A percentile compares a stretch with the other conserved stretches of the same genome.
phyloP scores from a whole-genome alignment of 2,888 invertebrate genomes.

The Neoitamus cyanurus region DNA sequence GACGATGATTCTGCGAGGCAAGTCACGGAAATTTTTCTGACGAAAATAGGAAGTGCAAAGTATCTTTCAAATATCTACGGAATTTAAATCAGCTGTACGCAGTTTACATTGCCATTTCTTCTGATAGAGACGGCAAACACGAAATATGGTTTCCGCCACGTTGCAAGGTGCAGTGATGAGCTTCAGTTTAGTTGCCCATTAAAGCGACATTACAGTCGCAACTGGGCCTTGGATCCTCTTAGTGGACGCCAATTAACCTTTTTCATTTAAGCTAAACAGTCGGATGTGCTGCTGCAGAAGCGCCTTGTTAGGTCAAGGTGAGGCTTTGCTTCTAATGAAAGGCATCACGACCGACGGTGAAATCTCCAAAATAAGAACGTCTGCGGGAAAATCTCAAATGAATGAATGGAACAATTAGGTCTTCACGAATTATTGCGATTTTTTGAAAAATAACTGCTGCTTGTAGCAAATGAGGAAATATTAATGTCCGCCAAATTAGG shows the following conservation, averaged over 20 bases:
- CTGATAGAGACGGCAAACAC: background rate
- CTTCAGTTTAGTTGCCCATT: background rate
- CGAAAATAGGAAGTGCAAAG: background rate
- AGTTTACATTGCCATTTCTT: background rate
- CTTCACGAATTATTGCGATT: constrained; percentile 19
- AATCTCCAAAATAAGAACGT: background rate
- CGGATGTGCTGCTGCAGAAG: background rate
- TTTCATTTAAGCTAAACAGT: background rate
- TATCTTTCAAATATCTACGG: background rate
- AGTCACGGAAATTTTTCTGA: background rate
- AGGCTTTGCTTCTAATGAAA: background rate
- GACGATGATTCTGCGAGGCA: too few relatives aligned
- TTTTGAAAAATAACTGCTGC: background rate
- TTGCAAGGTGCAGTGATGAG: background rate
- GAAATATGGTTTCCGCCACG: background rate
- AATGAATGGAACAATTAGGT: constrained; percentile 5
- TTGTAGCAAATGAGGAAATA: background rate
- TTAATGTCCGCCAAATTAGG: background rate
- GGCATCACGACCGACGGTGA: background rate
- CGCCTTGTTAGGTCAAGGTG: constrained; percentile 11
- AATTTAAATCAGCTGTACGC: background rate
- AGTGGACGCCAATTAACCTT: background rate
- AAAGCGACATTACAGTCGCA: background rate
- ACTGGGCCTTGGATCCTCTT: background rate
- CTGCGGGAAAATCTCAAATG: background rate